Evolutionary conservation across 1,140 invertebrate genomes (phyloP).

Genomic region (Leguminivora glycinivorella): DNA sequence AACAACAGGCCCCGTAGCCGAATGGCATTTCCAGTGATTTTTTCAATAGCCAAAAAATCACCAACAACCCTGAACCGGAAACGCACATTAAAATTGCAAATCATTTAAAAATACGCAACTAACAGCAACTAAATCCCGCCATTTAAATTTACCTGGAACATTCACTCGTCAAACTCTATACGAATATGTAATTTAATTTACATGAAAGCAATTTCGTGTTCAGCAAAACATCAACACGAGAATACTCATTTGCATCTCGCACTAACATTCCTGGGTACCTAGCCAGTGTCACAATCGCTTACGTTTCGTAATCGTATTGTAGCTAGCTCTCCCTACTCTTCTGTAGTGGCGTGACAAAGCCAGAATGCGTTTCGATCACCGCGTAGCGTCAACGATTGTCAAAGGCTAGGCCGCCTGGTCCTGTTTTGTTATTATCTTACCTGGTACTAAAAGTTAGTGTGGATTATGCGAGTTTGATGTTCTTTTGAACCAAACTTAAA

Average conservation of each 20-base stretch:
- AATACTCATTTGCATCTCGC: conserved; percentile 36
- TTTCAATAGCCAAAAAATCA: too few relatives aligned
- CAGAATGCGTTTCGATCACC: too few relatives aligned
- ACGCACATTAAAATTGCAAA: not conserved
- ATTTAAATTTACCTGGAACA: conserved; percentile 36
- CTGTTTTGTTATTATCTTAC: conserved; percentile 28
- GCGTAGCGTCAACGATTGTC: too few relatives aligned
- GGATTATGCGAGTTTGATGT: not conserved
- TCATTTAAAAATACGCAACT: conserved; percentile 1
- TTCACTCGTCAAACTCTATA: conserved; percentile 51
- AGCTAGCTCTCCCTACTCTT: too few relatives aligned
- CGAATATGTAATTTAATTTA: conserved; percentile 64
- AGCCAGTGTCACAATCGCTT: too few relatives aligned
- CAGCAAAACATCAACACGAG: conserved; percentile 46
- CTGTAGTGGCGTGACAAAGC: too few relatives aligned
- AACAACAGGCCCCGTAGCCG: too few relatives aligned
- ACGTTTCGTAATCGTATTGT: too few relatives aligned
- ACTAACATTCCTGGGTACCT: conserved; percentile 38
- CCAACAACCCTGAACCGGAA: not conserved
- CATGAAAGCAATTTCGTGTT: conserved; percentile 60
- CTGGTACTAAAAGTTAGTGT: conserved; percentile 13
- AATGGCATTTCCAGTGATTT: too few relatives aligned
- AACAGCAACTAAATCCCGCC: not conserved
- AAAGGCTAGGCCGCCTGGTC: too few relatives aligned
- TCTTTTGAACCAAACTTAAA: too few relatives aligned